A percentile compares a stretch with the other conserved stretches of the same genome.
These are phyloP conservation scores for Phortica okadai DNA, from an alignment of 2,888 invertebrate species.

Conservation along the genomic window DNA sequence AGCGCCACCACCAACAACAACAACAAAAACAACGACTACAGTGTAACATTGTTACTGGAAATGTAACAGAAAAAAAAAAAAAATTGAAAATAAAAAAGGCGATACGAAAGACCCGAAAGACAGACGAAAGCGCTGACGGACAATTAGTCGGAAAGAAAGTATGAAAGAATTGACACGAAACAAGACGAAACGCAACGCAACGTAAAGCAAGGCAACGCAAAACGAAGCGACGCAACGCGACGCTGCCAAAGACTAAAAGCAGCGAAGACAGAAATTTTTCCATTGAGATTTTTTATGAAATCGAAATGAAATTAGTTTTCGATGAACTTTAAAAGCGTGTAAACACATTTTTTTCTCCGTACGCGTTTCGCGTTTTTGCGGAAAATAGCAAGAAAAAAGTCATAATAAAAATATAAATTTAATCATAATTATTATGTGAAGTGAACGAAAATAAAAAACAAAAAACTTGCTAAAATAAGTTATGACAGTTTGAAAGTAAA, in stretches of 20 bases:
- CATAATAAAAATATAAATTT: conserved; percentile 28
- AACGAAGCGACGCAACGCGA: background rate
- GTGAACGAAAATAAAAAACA: conserved; percentile 32
- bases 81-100: background rate
- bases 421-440: conserved; percentile 15
- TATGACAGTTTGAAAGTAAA: background rate
- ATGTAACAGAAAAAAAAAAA: background rate
- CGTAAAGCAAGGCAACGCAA: conserved; percentile 29
- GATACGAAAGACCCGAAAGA: background rate
- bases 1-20: conserved; percentile 41
- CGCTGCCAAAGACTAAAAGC: conserved; percentile 17
- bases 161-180: background rate
- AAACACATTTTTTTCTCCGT: conserved; percentile 55
- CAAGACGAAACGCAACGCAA: background rate
- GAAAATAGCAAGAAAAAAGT: conserved; percentile 42
- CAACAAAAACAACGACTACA: conserved; percentile 31
- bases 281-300: conserved; percentile 71
- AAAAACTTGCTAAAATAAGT: conserved; percentile 3
- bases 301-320: conserved; percentile 75
- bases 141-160: background rate
- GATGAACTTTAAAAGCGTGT: conserved; percentile 74
- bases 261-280: conserved; percentile 50
- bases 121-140: background rate
- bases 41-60: background rate
- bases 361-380: conserved; percentile 50